Conservation (phyloP, 1,140 invertebrate genomes). For the Oncopodura yosiiana region DNA sequence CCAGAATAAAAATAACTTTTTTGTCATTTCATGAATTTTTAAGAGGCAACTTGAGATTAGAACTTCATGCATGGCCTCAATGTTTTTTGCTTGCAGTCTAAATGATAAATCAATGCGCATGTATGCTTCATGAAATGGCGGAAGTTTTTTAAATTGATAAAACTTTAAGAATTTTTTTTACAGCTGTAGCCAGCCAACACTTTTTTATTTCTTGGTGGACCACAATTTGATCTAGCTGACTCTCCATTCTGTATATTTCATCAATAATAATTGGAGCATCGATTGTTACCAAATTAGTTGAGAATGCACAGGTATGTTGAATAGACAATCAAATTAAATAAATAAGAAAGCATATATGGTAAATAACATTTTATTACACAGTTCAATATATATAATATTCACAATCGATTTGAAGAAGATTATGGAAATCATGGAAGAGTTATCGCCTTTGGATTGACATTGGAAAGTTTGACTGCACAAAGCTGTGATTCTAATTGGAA, state of each 20-base stretch:
- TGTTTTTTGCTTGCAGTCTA: too few species aligned
- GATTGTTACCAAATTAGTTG: conserved; percentile 84
- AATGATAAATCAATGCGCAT: too few species aligned
- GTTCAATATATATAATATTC: conserved; percentile 85
- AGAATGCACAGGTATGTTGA: conserved; percentile 84
- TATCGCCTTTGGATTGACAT: conserved; percentile 77
- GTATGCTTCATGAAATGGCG: too few species aligned
- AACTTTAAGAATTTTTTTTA: too few species aligned
- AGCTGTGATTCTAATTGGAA: conserved; percentile 85
- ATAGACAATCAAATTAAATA: too few species aligned
- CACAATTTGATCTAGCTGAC: conserved; percentile 70
- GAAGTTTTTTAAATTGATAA: too few species aligned
- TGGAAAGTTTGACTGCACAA: conserved; percentile 71
- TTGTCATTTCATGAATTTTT: too few species aligned
- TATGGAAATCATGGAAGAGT: conserved; percentile 55
- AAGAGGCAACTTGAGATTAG: too few species aligned
- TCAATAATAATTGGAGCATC: conserved; percentile 88
- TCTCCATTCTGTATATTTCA: conserved; percentile 74
- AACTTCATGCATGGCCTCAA: too few species aligned
- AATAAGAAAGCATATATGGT: too few species aligned
- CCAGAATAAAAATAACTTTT: background rate
- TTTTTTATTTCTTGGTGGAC: too few species aligned
- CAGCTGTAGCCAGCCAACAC: too few species aligned
- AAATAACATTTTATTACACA: conserved; percentile 43
- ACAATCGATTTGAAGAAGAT: conserved; percentile 89